Evolutionary conservation across 1,140 invertebrate species (phyloP), one percentile per base, ranked within the genome.

Genomic region (Lithobius niger): DNA sequence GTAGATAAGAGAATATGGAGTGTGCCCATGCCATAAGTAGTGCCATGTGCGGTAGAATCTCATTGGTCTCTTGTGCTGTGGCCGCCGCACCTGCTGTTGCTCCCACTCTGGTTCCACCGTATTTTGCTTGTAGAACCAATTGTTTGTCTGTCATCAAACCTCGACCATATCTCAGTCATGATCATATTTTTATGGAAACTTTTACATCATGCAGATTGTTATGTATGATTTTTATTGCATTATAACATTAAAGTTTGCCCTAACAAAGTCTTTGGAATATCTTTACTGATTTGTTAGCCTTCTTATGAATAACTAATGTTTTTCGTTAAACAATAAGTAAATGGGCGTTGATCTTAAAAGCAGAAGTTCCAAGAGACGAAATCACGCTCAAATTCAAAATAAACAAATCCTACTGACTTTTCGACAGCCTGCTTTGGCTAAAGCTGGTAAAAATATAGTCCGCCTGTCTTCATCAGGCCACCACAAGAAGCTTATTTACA

Each of bases 161-260:
- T 18, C 15, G 27, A 26, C 48, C 48, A 50, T 27, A 50, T 50
- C 48, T 50, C 22, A 50, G 22, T 50, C 48, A 50, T 50, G 27
- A 50, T 27, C 48, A 50, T 50, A 50, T 50, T 50, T 50, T 50
- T 50, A 50, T 50, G 48, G 24, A 50, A 26, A 50, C 27, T 50
- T 50, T 50, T 50, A 50, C 43, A 45, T 50, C 48, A 50, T 50
- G 43, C 48, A 50, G 48, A 50, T 50, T 50, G 48, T 50, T 50
- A 50, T 50, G 48, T 50, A 50, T 50, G 48, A 27, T 50, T 27
- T 27, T 27, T 27, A 50, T 27, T 50, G 48, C 22, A 26, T 50
- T 50, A 50, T 27, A 50, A 50, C 21, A 50, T 26, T 26, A 50
- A 50, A 50, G 48, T 27, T 50, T 50, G 48, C 48, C 48, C 48